phyloP scores from a whole-genome alignment of 2,888 invertebrate species.

The Drosophila algonquin region DNA sequence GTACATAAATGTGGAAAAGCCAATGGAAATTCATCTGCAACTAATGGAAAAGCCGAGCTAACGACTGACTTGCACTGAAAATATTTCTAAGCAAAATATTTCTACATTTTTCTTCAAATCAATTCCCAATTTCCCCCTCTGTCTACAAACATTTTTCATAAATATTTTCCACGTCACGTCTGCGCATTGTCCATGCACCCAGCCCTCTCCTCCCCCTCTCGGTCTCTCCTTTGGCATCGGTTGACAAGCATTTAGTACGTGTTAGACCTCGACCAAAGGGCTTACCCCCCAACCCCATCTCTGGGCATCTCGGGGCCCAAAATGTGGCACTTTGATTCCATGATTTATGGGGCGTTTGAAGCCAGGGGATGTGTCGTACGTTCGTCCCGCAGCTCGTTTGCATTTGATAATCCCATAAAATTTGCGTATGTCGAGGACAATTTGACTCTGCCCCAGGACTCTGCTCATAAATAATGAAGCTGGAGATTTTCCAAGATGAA shows the following conservation, averaged over 20 bases:
- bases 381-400: slow-evolving; percentile 60
- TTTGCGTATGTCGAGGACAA: slow-evolving; percentile 71
- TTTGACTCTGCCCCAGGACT: slow-evolving; percentile 57
- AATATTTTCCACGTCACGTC: slow-evolving; percentile 45
- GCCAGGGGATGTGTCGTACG: slow-evolving; percentile 42
- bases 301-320: neutral
- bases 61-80: too few relatives aligned
- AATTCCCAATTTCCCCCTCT: slow-evolving; percentile 17
- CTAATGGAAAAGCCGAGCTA: neutral
- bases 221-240: neutral
- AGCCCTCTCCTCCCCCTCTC: neutral
- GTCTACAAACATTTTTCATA: slow-evolving; percentile 38
- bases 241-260: slow-evolving; percentile 70
- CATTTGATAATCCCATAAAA: slow-evolving; percentile 77
- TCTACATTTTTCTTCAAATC: slow-evolving; percentile 11
- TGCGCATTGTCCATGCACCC: slow-evolving; percentile 47
- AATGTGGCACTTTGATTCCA: slow-evolving; percentile 78
- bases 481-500: neutral
- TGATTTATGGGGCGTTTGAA: slow-evolving; percentile 66
- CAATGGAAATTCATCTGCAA: neutral
- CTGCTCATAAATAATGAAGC: slow-evolving; percentile 46
- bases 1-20: neutral
- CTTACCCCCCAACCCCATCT: slow-evolving; percentile 49
- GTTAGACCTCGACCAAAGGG: slow-evolving; percentile 68
- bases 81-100: slow-evolving; percentile 5